These are phyloP conservation scores for Helostoma temminkii DNA, from an alignment of 2,797 vertebrate species.

Conservation along the genomic window DNA sequence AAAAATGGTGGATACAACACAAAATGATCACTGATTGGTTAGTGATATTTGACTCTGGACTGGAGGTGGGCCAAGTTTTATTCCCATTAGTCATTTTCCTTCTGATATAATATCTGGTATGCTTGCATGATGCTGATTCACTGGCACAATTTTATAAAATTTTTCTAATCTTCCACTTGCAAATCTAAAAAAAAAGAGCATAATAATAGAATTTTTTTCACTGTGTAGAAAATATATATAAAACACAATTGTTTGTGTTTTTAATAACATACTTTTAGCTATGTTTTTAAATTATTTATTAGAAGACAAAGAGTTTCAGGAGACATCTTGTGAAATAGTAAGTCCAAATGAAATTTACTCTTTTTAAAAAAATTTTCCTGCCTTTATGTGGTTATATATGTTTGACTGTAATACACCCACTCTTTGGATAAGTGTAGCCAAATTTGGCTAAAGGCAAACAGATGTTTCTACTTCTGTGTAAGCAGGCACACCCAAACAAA, in stretches of 20 bases:
- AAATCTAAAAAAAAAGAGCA: too few species aligned
- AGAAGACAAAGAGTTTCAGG: background rate
- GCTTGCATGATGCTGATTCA: background rate
- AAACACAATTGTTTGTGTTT: background rate
- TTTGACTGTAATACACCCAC: conserved; percentile 61
- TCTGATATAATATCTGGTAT: background rate
- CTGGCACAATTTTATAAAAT: background rate
- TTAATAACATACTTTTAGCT: background rate
- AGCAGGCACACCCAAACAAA: conserved; percentile 83
- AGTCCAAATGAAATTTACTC: conserved; percentile 44
- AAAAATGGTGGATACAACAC: background rate
- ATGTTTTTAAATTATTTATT: background rate
- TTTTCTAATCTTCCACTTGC: background rate
- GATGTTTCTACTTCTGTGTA: conserved; percentile 81
- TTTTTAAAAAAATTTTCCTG: conserved; percentile 61
- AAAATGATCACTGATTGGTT: conserved; percentile 1
- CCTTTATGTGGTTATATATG: conserved; percentile 80
- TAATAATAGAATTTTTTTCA: too few species aligned
- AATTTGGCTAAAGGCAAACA: conserved; percentile 78
- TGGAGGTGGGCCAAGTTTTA: background rate
- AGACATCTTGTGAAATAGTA: conserved; percentile 15
- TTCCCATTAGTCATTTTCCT: background rate
- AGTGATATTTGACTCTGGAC: background rate
- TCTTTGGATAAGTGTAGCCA: conserved; percentile 53
- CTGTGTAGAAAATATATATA: too few species aligned